Base-by-base conservation (phyloP, 37 sponge, comb jelly and placozoan genomes). In the Mnemiopsis leidyi region DNA sequence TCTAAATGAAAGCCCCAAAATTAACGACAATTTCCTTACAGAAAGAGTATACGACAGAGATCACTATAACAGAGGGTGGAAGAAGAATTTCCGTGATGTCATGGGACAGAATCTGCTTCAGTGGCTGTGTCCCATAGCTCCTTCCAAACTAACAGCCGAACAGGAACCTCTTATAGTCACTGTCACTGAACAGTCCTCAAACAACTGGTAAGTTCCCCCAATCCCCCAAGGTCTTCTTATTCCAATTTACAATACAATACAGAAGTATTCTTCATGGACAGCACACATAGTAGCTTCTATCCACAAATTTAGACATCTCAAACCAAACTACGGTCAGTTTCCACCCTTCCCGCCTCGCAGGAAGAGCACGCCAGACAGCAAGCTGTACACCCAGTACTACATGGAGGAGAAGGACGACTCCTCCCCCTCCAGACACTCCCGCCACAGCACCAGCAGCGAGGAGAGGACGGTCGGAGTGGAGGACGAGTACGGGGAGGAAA, bases 111-210 rank as follows among this genome's bases (percentile, higher is more conserved):
- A 16, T 33, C 23, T 32, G 82, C 34, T 34, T 79, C 21, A 79
- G 82, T 79, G 82, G 82, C 7, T 79, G 7, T 79, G 82, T 35
- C 82, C 82, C 36, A 36, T 79, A 1, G 23, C 82, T 29, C 29
- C 82, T 0, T 23, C 82, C 9, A 32, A 20, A 20, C 36, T 40
- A 1, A 23, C 61, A 13, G 48, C 23, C 3, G 90, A 85, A 38
- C 61, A 85, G 16, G 90, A 85, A 38, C 90, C 90, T n/a, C 29
- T 85, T 5, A 85, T 85, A 2, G 0, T 28, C 25, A 85, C 90
- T 39, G 90, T 85, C 0, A 61, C 1, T 39, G 90, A 85, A 61
- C 90, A 0, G 2, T 85, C 90, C 29, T 85, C 90, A n/a, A 18
- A 36, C 3, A 5, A 40, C 48, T 85, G 90, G 90, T n/a, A n/a